Evolutionary conservation across 2,888 invertebrate genomes (phyloP), one percentile per base, ranked within the genome.

Genomic region (Synanthedon formicaeformis): DNA sequence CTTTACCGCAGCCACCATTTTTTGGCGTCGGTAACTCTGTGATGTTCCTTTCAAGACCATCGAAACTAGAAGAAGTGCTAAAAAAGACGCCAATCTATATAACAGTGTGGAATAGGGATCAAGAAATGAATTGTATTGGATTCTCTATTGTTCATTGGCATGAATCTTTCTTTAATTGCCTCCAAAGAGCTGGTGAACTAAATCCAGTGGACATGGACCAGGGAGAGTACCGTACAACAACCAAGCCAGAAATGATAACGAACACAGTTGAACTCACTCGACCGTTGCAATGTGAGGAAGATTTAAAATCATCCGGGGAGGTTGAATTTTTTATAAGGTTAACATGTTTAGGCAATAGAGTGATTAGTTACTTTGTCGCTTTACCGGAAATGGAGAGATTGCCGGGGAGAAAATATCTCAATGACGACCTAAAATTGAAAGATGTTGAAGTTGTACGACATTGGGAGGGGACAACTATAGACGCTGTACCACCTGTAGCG

Each of bases 361-460:
- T 87, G 2, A 55, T 82, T 4, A 85, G 80, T 57, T 75, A 73
- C 55, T 86, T 85, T 53, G 71, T 86, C 1, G 66, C 79, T 11
- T 65, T 87, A 16, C 87, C 87, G 52, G 87, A 87, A 68, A 82
- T 83, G 78, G 85, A 86, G 48, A 68, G 85, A n/a, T 57, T 87
- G 34, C 86, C 85, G 2, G 87, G 85, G 1, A 64, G 86, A 5
- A 86, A 85, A 57, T 87, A 86, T 60, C 62, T 87, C 6, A 64
- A 60, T 1, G 87, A 87, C 59, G 84, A 85, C 52, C 65, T 79
- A 5, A 82, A 76, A 59, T 61, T 85, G 0, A 87, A 87, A 65
- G 86, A 87, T 41, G 58, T 87, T 1, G 87, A 86, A 65, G 81
- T 86, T 1, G 79, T 86, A 0, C 74, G 87, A 53, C 84, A 87